These are phyloP conservation scores for Shargacucullia verbasci DNA, from an alignment of 2,888 invertebrate genomes.

Conservation along the genomic window DNA sequence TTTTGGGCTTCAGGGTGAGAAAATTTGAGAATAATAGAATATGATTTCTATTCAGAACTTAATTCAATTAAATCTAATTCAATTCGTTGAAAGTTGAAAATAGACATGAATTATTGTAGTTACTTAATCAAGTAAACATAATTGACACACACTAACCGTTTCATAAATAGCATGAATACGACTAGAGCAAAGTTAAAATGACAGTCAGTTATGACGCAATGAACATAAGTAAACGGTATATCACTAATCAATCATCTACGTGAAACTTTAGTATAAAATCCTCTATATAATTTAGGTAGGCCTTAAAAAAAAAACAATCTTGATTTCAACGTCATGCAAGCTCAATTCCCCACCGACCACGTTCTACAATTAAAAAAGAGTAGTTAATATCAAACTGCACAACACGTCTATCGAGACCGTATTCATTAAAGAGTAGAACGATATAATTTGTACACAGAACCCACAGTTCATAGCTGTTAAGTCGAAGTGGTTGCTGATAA, in stretches of 20 bases:
- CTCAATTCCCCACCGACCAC: conserved; percentile 33
- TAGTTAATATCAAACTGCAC: conserved; percentile 58
- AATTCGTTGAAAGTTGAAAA: too few relatives aligned
- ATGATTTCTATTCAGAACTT: conserved; percentile 2
- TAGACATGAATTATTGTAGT: too few relatives aligned
- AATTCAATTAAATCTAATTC: too few relatives aligned
- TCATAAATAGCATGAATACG: too few relatives aligned
- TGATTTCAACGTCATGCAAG: conserved; percentile 45
- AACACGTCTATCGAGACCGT: conserved; percentile 55
- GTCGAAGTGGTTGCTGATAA: conserved; percentile 66
- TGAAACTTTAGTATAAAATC: too few relatives aligned
- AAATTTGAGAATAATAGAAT: conserved; percentile 16
- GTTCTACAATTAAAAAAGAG: conserved; percentile 48
- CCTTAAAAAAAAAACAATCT: conserved; percentile 14
- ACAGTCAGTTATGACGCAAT: too few relatives aligned
- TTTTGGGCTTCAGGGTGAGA: conserved; percentile 20
- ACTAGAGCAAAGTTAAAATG: too few relatives aligned
- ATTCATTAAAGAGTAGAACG: conserved; percentile 65
- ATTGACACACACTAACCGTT: too few relatives aligned
- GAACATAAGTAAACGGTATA: too few relatives aligned
- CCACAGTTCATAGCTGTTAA: conserved; percentile 60
- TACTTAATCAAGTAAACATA: too few relatives aligned
- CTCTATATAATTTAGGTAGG: neutral
- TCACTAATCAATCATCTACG: too few relatives aligned
- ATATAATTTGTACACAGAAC: conserved; percentile 64